phyloP scores from a whole-genome alignment of 2,113 vertebrate species.

The Brienomyrus longianalis region DNA sequence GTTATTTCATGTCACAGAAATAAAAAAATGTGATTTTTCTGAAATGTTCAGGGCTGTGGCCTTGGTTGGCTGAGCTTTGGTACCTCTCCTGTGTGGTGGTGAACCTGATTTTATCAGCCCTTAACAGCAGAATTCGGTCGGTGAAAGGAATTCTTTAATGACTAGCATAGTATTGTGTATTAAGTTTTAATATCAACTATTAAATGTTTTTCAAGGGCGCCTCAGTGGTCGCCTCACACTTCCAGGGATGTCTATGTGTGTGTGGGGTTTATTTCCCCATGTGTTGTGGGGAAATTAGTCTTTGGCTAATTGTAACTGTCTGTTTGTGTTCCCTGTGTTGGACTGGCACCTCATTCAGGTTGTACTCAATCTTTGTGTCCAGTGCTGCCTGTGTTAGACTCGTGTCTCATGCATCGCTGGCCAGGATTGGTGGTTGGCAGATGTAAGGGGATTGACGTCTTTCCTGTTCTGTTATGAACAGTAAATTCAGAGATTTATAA shows the following conservation, averaged over 20 bases:
- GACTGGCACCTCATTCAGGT: background rate
- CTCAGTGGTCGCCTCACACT: background rate
- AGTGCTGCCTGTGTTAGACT: background rate
- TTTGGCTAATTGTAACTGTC: background rate
- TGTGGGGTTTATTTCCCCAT: background rate
- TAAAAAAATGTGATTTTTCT: background rate
- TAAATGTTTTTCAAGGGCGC: background rate
- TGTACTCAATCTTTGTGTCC: background rate
- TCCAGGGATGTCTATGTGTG: background rate
- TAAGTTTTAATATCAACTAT: background rate
- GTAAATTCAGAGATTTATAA: background rate
- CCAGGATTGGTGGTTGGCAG: background rate
- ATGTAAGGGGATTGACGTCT: background rate
- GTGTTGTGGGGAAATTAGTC: background rate
- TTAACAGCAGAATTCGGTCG: background rate
- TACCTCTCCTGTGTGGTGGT: background rate
- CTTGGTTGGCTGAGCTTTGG: background rate
- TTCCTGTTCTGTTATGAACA: background rate
- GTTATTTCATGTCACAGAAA: background rate
- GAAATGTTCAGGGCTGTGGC: background rate
- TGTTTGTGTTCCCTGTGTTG: background rate
- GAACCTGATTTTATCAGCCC: background rate
- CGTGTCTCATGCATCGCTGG: background rate
- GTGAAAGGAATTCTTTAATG: background rate
- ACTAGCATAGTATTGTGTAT: background rate